Conservation (phyloP, 2,888 invertebrate genomes). For the Eupithecia inturbata region DNA sequence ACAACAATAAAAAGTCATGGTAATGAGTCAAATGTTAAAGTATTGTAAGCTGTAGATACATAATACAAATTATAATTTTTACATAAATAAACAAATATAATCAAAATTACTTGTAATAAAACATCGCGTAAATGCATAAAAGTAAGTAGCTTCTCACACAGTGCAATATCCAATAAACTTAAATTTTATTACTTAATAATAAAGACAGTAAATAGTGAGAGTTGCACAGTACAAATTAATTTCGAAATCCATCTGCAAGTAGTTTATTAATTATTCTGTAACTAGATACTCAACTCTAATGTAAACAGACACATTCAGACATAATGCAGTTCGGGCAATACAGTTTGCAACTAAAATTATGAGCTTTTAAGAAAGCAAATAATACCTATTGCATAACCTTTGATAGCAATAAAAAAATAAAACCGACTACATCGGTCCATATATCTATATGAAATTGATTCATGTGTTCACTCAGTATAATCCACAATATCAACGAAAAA, state of each 20-base stretch:
- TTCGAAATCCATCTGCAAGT: not conserved
- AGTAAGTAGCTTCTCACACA: conserved; percentile 56
- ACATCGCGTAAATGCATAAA: conserved; percentile 62
- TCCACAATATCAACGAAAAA: conserved; percentile 14
- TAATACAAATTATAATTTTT: not conserved
- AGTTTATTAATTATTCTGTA: not conserved
- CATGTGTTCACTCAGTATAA: conserved; percentile 10
- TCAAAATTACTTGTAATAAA: conserved; percentile 16
- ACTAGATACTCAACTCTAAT: not conserved
- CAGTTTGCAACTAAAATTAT: not conserved
- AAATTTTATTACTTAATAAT: not conserved
- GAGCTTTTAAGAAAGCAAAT: not conserved
- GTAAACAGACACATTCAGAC: not conserved
- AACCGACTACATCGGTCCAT: not conserved
- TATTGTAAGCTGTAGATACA: not conserved
- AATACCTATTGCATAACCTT: not conserved
- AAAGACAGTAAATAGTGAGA: not conserved
- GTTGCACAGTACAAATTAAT: not conserved
- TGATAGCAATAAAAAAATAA: not conserved
- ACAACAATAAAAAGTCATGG: not conserved
- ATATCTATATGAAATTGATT: not conserved
- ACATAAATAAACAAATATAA: conserved; percentile 1
- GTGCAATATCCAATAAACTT: conserved; percentile 45
- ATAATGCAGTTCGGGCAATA: not conserved
- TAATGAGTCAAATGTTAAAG: not conserved